Percentiles rank a stretch among this genome's conserved stretches.
These are phyloP conservation scores for Paragorgia papillata DNA, from an alignment of 92 coral and sea anemone genomes.

Conservation along the genomic window DNA sequence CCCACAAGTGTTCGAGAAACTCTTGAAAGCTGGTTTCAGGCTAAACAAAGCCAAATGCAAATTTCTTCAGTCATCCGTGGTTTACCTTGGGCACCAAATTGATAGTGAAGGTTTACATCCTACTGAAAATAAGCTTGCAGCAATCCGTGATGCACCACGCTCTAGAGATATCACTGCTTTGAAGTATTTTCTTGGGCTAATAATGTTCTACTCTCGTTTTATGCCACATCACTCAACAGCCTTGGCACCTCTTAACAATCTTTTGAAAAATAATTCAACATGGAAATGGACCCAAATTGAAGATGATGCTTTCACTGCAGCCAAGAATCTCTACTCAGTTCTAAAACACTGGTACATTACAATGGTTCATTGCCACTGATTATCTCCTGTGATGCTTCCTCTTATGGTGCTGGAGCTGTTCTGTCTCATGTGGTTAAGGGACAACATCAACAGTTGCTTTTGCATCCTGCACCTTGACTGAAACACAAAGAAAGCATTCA, in stretches of 20 bases:
- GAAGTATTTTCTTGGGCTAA: slow-evolving; percentile 34
- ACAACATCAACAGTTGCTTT: slow-evolving; percentile 49
- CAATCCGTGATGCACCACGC: slow-evolving; percentile 21
- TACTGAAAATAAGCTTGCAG: slow-evolving; percentile 22
- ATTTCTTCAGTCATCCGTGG: slow-evolving; percentile 44
- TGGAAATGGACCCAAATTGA: slow-evolving; percentile 11
- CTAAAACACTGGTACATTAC: slow-evolving; percentile 29
- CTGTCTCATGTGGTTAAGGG: slow-evolving; percentile 35
- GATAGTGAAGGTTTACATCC: slow-evolving; percentile 44
- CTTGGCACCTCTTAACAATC: slow-evolving; percentile 16
- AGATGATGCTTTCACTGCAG: slow-evolving; percentile 25
- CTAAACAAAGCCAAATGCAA: slow-evolving; percentile 50
- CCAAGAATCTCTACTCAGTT: slow-evolving; percentile 17
- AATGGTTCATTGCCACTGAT: slow-evolving; percentile 26
- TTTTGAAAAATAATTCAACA: background rate
- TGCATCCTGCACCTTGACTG: slow-evolving; percentile 57
- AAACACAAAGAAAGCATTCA: slow-evolving; percentile 51
- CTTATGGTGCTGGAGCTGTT: slow-evolving; percentile 46
- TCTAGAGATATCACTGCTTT: slow-evolving; percentile 29
- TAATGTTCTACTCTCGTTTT: slow-evolving; percentile 33
- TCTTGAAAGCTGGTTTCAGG: no score
- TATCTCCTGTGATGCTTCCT: slow-evolving; percentile 58
- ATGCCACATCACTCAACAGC: slow-evolving; percentile 30
- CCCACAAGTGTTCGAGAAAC: no score
- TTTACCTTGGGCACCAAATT: slow-evolving; percentile 40